Base-by-base conservation (phyloP, 2,113 vertebrate genomes). In the Myrmecophaga tridactyla region DNA sequence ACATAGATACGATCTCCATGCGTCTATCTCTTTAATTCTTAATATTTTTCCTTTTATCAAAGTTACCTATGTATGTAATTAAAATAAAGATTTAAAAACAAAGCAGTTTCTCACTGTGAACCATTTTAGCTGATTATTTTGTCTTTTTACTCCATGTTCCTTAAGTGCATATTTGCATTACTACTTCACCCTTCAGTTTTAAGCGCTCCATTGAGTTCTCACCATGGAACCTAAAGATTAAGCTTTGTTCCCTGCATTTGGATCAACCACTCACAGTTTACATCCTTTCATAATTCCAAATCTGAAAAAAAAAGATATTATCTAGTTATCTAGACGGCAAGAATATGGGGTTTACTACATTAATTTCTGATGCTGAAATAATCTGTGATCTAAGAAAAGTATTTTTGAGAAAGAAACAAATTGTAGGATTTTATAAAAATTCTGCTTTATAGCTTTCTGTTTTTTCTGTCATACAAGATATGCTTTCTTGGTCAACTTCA, bases 401-500 rank as follows among this genome's bases (percentile, higher is more conserved):
- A 51, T 29, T 60, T n/a, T 81, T 41, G 9, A 84, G 18, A 63
- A 23, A 48, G n/a, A 63, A 3, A 60, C 56, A 80, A 93, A 70
- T 80, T 85, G 6, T 13, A 3, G 21, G 34, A 73, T 43, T 72
- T 43, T 72, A 9, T 69, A 36, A 93, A 48, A 62, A 84, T 0
- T 90, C 46, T 96, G 76, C 77, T 90, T 87, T 85, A 46, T 91
- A 86, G 18, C 62, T 89, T 51, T 75, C 39, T 56, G 21, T 77
- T 60, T 95, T 96, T 80, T 77, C 94, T 96, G 86, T 94, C 1
- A 51, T 60, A 96, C 78, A 43, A 95, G 17, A 98, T 76, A 23
- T 86, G 81, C 62, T 31, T 96, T 80, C 65, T 82, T 86, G 70
- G 70, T 85, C 60, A 94, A 94, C 27, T 85, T 6, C 76, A 89